Conservation (phyloP, 2,888 invertebrate species). For the Sycophila texana region DNA sequence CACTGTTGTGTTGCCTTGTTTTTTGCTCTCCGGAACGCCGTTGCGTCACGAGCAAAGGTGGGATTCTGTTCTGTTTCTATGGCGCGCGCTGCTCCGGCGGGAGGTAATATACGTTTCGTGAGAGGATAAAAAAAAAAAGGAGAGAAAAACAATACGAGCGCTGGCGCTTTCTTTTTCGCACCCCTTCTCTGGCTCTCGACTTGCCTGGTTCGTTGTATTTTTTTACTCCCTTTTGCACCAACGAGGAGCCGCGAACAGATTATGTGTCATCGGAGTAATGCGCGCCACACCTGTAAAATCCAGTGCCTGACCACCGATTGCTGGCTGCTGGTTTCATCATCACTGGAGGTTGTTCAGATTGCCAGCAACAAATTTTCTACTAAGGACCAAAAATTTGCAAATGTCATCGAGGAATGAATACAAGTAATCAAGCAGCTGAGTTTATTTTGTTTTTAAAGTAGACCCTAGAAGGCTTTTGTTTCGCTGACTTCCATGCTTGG, state of each 20-base stretch:
- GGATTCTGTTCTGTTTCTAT: neutral
- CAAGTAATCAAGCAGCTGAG: constrained; percentile 13
- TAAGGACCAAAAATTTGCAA: constrained; percentile 16
- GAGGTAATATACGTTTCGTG: constrained; percentile 9
- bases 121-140: neutral
- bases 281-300: constrained; percentile 47
- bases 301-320: neutral
- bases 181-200: neutral
- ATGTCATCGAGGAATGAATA: constrained; percentile 41
- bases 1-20: neutral
- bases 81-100: neutral
- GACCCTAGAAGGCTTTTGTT: neutral
- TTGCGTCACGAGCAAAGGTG: constrained; percentile 10
- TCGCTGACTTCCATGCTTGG: no score
- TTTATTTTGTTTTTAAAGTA: constrained; percentile 1
- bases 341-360: neutral
- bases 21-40: neutral
- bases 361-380: neutral
- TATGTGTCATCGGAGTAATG: constrained; percentile 55
- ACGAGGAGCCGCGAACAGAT: constrained; percentile 24
- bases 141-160: neutral
- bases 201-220: neutral
- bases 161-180: constrained; percentile 22
- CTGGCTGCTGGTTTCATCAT: constrained; percentile 12
- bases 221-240: constrained; percentile 26